Percentiles rank a stretch among this genome's conserved stretches.
These are phyloP conservation scores for Acronicta psi DNA, from an alignment of 2,888 invertebrate species.

Conservation along the genomic window DNA sequence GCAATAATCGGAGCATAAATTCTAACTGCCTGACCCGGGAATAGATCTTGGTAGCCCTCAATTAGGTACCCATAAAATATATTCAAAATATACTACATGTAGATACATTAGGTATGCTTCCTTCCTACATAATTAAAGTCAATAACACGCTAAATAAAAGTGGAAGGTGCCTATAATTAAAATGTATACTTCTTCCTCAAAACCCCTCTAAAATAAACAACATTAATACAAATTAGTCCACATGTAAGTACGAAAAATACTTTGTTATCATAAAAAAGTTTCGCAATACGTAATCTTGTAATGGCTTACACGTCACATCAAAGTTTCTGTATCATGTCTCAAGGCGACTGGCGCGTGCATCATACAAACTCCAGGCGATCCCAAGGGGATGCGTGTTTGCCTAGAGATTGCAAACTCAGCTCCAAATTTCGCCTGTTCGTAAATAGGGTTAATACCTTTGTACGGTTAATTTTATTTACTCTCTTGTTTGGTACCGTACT, in stretches of 20 bases:
- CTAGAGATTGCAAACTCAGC: constrained; percentile 71
- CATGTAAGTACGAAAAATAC: constrained; percentile 13
- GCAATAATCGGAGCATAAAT: too few relatives aligned
- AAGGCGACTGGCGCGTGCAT: constrained; percentile 59
- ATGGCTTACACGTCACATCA: constrained; percentile 57
- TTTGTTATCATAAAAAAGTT: constrained; percentile 27
- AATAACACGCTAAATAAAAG: too few relatives aligned
- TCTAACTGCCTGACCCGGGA: too few relatives aligned
- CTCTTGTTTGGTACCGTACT: constrained; percentile 47
- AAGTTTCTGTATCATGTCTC: constrained; percentile 56
- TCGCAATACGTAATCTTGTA: constrained; percentile 47
- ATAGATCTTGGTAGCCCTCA: too few relatives aligned
- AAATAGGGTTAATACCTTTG: constrained; percentile 72
- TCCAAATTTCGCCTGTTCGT: constrained; percentile 72
- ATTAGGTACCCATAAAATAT: too few relatives aligned
- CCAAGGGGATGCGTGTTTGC: constrained; percentile 70
- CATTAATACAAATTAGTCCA: constrained; percentile 10
- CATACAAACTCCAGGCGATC: constrained; percentile 60
- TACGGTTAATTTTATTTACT: constrained; percentile 76
- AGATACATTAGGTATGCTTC: too few relatives aligned
- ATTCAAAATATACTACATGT: too few relatives aligned
- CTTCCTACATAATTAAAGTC: too few relatives aligned
- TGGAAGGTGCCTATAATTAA: too few relatives aligned
- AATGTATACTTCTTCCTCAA: too few relatives aligned
- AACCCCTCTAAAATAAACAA: not conserved